phyloP scores from a whole-genome alignment of 1,140 invertebrate genomes.

The Heterodera carotae region DNA sequence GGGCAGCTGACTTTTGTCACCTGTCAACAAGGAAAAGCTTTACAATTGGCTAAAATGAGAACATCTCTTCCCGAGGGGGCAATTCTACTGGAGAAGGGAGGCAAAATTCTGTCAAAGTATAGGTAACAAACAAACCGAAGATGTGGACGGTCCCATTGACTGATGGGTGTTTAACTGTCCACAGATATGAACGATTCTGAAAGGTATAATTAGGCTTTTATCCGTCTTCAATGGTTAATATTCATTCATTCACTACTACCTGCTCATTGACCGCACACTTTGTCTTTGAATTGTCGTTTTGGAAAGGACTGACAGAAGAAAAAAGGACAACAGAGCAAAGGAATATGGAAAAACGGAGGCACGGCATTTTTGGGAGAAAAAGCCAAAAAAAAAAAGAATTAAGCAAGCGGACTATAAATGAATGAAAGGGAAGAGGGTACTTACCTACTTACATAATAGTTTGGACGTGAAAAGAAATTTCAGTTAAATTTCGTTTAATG shows the following conservation, averaged over 20 bases:
- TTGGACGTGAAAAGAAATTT: too few relatives aligned
- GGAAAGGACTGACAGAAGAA: background rate
- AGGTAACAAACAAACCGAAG: background rate
- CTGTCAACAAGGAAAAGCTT: too few relatives aligned
- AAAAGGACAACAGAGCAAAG: background rate
- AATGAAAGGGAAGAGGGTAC: too few relatives aligned
- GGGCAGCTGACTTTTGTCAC: slow-evolving; percentile 61
- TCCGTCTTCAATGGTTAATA: background rate
- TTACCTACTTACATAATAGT: too few relatives aligned
- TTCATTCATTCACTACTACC: background rate
- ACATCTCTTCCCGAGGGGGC: too few relatives aligned
- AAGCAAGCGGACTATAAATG: slow-evolving; percentile 1
- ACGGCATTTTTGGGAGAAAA: background rate
- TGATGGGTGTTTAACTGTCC: background rate
- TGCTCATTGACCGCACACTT: background rate
- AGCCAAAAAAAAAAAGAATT: background rate
- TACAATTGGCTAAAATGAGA: too few relatives aligned
- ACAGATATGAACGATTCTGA: background rate
- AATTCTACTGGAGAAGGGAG: too few relatives aligned
- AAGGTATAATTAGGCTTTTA: background rate
- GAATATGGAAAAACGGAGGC: background rate
- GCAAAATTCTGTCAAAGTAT: too few relatives aligned
- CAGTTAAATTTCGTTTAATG: too few relatives aligned
- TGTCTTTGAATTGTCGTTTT: background rate
- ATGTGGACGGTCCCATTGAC: background rate